Conservation (phyloP, 2,888 invertebrate species). For the Pocota personata region DNA sequence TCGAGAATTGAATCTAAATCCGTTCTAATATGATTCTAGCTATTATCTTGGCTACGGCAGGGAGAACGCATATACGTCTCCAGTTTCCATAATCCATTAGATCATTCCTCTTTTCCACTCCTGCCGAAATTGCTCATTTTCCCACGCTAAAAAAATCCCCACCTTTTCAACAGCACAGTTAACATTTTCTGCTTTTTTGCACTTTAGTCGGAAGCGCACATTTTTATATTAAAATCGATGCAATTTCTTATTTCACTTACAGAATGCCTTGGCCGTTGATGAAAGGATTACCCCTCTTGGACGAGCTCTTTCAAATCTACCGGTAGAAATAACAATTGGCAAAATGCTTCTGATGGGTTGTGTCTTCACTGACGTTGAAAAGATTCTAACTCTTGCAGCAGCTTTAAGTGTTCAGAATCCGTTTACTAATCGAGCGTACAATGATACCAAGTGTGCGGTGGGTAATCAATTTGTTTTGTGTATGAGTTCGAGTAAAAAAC, state of each 20-base stretch:
- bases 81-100: too few relatives aligned
- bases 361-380: conserved; percentile 93
- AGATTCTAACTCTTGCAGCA: conserved; percentile 94
- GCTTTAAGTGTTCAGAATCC: conserved; percentile 97
- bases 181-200: too few relatives aligned
- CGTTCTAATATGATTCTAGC: too few relatives aligned
- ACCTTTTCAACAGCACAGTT: too few relatives aligned
- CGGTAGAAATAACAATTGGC: conserved; percentile 97
- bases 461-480: conserved; percentile 48
- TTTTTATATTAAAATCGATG: not conserved
- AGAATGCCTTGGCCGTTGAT: conserved; percentile 91
- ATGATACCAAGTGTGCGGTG: conserved; percentile 92
- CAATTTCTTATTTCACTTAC: conserved; percentile 40
- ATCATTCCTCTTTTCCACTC: too few relatives aligned
- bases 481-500: not conserved
- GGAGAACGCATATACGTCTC: too few relatives aligned
- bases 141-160: too few relatives aligned
- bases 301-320: conserved; percentile 92
- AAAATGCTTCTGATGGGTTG: conserved; percentile 97
- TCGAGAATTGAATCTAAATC: too few relatives aligned
- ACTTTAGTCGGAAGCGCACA: too few relatives aligned
- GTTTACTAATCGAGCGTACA: conserved; percentile 93
- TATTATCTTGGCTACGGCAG: too few relatives aligned
- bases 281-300: conserved; percentile 94
- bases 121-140: too few relatives aligned